Evolutionary conservation across 2,888 invertebrate species (phyloP).

Genomic region (Pseudococcus longispinus): DNA sequence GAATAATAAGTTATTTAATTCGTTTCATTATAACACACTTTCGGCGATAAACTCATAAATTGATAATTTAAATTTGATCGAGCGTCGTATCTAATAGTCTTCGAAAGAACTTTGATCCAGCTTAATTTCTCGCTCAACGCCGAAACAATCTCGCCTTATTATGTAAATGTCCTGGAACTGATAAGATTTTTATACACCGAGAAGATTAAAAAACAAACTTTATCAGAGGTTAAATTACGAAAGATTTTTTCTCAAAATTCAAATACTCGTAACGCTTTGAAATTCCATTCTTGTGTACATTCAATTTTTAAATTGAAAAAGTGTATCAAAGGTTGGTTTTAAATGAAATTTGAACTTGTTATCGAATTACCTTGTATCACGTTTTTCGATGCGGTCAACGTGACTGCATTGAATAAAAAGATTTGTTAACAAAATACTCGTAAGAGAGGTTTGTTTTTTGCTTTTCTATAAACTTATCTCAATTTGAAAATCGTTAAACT

Average conservation of each 20-base stretch:
- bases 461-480: too few relatives aligned
- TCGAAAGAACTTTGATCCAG: not conserved
- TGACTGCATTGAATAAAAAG: not conserved
- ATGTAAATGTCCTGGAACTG: constrained; percentile 13
- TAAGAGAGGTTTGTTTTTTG: too few relatives aligned
- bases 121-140: not conserved
- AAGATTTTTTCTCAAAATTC: not conserved
- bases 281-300: not conserved
- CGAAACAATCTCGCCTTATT: not conserved
- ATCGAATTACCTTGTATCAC: not conserved
- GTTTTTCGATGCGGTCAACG: not conserved
- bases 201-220: not conserved
- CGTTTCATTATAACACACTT: not conserved
- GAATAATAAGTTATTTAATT: not conserved
- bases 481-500: too few relatives aligned
- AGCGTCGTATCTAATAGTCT: not conserved
- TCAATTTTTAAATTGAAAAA: not conserved
- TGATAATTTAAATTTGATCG: not conserved
- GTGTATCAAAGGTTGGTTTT: not conserved
- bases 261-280: not conserved
- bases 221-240: not conserved
- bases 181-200: not conserved
- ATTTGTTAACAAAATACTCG: too few relatives aligned
- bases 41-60: not conserved
- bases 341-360: constrained; percentile 29